Conservation (phyloP, 2,888 invertebrate genomes). For the Eupithecia exiguata region DNA sequence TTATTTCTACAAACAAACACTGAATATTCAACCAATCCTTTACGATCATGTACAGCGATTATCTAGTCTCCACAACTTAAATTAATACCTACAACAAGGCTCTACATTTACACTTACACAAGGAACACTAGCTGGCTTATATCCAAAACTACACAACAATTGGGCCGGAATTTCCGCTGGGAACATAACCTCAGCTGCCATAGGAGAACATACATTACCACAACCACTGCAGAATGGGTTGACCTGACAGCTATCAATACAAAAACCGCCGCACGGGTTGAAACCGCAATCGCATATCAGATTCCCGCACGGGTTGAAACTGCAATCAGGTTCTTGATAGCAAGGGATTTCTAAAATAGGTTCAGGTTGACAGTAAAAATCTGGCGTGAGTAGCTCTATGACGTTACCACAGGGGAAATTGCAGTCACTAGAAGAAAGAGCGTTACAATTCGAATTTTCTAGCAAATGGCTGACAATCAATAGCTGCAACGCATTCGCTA, state of each 20-base stretch:
- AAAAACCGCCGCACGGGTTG: neutral
- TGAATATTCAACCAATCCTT: neutral
- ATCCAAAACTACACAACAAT: conserved; percentile 55
- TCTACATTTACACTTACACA: conserved; percentile 58
- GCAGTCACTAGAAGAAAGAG: conserved; percentile 10
- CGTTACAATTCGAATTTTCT: conserved; percentile 4
- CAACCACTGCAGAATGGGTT: conserved; percentile 22
- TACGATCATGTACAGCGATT: neutral
- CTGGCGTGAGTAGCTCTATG: conserved; percentile 28
- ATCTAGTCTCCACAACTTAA: neutral
- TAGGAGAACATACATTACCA: conserved; percentile 34
- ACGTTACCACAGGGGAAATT: conserved; percentile 30
- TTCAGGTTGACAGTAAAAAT: conserved; percentile 30
- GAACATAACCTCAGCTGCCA: conserved; percentile 52
- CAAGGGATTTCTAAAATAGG: conserved; percentile 24
- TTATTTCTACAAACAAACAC: neutral
- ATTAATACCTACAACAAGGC: conserved; percentile 30
- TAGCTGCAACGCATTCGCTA: conserved; percentile 68
- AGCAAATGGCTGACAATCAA: conserved; percentile 55
- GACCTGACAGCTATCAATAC: neutral
- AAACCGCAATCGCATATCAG: conserved; percentile 5
- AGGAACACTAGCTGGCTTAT: conserved; percentile 49
- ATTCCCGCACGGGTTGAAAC: conserved; percentile 1
- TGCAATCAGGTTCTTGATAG: conserved; percentile 22
- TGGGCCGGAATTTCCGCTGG: conserved; percentile 60